Conservation (phyloP, 2,797 vertebrate genomes). For the Emydoidea blandingii region DNA sequence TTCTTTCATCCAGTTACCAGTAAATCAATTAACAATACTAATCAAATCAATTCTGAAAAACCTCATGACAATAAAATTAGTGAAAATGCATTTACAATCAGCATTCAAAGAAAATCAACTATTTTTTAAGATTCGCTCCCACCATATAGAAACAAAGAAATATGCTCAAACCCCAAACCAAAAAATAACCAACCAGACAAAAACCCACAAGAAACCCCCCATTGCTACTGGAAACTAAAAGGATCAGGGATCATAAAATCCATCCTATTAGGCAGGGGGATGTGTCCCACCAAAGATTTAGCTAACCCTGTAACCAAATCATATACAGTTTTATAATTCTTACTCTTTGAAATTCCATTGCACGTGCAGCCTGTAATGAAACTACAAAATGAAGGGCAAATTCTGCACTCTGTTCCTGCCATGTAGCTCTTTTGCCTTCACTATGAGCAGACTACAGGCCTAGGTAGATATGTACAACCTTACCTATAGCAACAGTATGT, state of each 20-base stretch:
- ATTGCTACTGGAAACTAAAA: neutral
- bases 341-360: neutral
- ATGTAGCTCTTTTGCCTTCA: neutral
- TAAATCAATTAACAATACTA: neutral
- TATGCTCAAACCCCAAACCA: neutral
- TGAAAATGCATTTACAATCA: neutral
- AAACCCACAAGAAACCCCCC: neutral
- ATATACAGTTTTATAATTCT: neutral
- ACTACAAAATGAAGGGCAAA: neutral
- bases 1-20: neutral
- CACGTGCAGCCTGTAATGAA: neutral
- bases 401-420: no score
- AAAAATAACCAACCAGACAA: neutral
- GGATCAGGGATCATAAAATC: neutral
- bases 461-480: rapidly evolving
- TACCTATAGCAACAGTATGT: no score
- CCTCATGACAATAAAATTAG: neutral
- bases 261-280: neutral
- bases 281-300: neutral
- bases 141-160: neutral
- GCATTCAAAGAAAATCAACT: neutral
- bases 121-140: neutral
- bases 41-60: neutral
- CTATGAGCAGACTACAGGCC: neutral
- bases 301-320: neutral